Conservation (phyloP, 1,140 invertebrate genomes). For the Galleria mellonella region DNA sequence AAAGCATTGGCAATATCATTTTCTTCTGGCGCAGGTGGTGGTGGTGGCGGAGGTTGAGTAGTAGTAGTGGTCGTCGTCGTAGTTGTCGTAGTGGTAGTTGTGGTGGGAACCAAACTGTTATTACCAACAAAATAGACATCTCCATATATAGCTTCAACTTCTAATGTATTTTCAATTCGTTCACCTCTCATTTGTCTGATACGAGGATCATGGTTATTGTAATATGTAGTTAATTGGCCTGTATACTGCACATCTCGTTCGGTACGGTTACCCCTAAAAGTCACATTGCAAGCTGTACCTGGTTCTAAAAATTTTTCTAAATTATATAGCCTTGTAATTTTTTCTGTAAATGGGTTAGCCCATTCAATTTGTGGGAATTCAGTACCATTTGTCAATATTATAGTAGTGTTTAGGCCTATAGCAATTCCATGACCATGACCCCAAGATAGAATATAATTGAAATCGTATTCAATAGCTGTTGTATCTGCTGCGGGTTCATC, state of each 20-base stretch:
- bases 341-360: slow-evolving; percentile 77
- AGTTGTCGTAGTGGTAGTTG: slow-evolving; percentile 82
- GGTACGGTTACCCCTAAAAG: slow-evolving; percentile 81
- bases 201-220: slow-evolving; percentile 76
- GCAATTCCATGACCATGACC: slow-evolving; percentile 85
- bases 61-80: slow-evolving; percentile 78
- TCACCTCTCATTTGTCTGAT: slow-evolving; percentile 71
- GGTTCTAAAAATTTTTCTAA: slow-evolving; percentile 79
- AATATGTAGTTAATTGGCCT: slow-evolving; percentile 81
- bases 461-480: slow-evolving; percentile 81
- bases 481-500: slow-evolving; percentile 76
- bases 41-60: slow-evolving; percentile 71
- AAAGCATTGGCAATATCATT: slow-evolving; percentile 42
- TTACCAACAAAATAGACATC: slow-evolving; percentile 84
- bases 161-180: slow-evolving; percentile 79
- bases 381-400: slow-evolving; percentile 77
- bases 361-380: slow-evolving; percentile 78
- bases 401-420: slow-evolving; percentile 82
- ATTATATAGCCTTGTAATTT: slow-evolving; percentile 75
- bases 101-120: slow-evolving; percentile 83
- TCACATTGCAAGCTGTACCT: slow-evolving; percentile 87
- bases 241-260: slow-evolving; percentile 83
- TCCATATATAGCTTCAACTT: slow-evolving; percentile 80
- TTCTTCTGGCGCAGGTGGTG: slow-evolving; percentile 55
- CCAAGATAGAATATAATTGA: slow-evolving; percentile 82